Base-by-base conservation (phyloP, 23 tunicate genomes). In the Trididemnum nubilum region DNA sequence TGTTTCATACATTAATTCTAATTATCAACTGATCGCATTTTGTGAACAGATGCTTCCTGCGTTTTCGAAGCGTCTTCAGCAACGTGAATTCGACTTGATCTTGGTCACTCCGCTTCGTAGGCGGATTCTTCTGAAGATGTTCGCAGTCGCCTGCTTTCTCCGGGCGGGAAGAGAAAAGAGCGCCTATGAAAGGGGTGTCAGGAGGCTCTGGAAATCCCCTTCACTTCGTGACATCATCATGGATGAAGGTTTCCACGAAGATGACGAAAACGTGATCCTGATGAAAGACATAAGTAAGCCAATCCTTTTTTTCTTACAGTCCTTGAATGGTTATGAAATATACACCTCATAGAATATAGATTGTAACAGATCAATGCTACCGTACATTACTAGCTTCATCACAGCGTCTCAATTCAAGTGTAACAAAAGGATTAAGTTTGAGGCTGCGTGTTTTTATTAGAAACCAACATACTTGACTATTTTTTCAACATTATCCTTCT, bases 231-330 rank as follows among this genome's bases (percentile, higher is more conserved):
- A 73, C 40, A 2, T 38, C 19, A 36, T 66, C 25, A 54, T 70
- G 34, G 97, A 91, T 81, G 97, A 91, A 71, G 97, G 97, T 15
- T 91, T 91, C 74, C 91, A 81, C 34, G 85, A 83, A 4, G 90
- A 85, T 75, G 80, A 69, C 4, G 83, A 51, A 2, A 71, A 79
- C 67, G 88, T 69, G 36, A 78, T 77, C 2, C 81, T 51, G 22
- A 22, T 78, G 32, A 86, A 76, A 22, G 73, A 85, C 31, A 80
- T 84, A 18, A 80, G 85, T 76, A 57, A 82, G 63, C 71, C 12
- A 73, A 27, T 9, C 57, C 18, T 49, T 18, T 49, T 49, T 49
- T 9, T 49, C 22, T 77, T 19, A 64, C 18, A 49, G 12, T 18
- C 15, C 57, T 12, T 9, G 57, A 49, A 49, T 49, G 57, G 18